Base-by-base conservation (phyloP, 2,888 invertebrate genomes). In the Philhelius pedissequus region DNA sequence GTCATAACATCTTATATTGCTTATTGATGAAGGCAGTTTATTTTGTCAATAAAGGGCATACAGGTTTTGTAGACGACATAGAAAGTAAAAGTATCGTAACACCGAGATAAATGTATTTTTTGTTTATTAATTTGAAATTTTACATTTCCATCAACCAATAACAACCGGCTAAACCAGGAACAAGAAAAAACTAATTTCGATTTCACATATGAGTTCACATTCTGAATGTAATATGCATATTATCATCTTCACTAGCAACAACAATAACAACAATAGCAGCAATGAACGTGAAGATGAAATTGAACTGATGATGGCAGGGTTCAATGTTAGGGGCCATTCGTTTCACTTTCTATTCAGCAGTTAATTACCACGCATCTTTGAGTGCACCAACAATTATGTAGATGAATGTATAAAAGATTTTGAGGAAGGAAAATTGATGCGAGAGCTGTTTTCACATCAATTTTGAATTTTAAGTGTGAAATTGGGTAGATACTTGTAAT, bases 301-400 rank as follows among this genome's bases (percentile, higher is more conserved):
- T 48, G 25, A 2, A 32, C 18, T 11, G 20, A 13, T n/a, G 18
- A 20, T n/a, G 18, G 15, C 25, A 58, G 48, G 32, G 75, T 75
- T 81, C 75, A 81, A 81, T 75, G 75, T 52, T 81, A 70, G 30
- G 50, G 15, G 56, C 64, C 40, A 69, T 69, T 80, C 68, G 80
- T 81, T 81, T 81, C 75, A 75, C 80, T 81, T 81, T 81, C 80
- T 81, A 35, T 56, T 15, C 70, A 54, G 38, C 60, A 54, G 54
- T 80, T 62, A 62, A 74, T 75, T 64, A 75, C 22, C 75, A 56
- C 75, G 69, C 64, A 69, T 48, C 62, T 75, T 43, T 69, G 62
- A 52, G 35, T 60, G 25, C 54, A 7, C 48, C n/a, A 20, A 43
- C 27, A 40, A n/a, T 9, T n/a, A 20, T 18, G 4, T 6, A 9